A percentile compares a stretch with the other conserved stretches of the same genome.
Evolutionary conservation across 2,888 invertebrate species (phyloP).

Genomic region (Drosophila limbata): DNA sequence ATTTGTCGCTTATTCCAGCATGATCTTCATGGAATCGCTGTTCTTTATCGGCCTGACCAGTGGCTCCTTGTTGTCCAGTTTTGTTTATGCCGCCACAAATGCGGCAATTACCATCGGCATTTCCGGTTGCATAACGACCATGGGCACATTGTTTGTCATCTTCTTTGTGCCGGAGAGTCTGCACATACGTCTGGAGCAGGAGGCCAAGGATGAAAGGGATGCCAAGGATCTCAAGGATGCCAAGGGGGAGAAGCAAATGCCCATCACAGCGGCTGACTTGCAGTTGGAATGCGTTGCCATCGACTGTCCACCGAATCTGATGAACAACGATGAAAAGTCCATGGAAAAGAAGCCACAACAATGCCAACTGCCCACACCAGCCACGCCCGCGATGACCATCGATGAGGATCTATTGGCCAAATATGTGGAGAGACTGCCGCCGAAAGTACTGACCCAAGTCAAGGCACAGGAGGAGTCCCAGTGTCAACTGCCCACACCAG

Average conservation of each 20-base stretch:
- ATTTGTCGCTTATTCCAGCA: slow-evolving; percentile 84
- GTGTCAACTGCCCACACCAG: slow-evolving; percentile 58
- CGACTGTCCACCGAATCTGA: slow-evolving; percentile 50
- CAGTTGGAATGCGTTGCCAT: slow-evolving; percentile 53
- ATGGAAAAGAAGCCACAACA: slow-evolving; percentile 1
- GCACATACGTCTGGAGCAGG: slow-evolving; percentile 51
- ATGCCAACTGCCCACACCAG: slow-evolving; percentile 56
- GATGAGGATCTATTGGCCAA: slow-evolving; percentile 65
- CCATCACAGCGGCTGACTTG: slow-evolving; percentile 47
- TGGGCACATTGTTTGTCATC: slow-evolving; percentile 74
- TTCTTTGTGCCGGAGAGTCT: slow-evolving; percentile 83
- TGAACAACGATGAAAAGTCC: slow-evolving; percentile 25
- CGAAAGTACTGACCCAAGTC: slow-evolving; percentile 27
- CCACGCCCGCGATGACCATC: slow-evolving; percentile 44
- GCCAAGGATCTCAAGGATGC: slow-evolving; percentile 16
- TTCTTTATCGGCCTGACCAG: slow-evolving; percentile 88
- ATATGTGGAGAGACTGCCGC: slow-evolving; percentile 65
- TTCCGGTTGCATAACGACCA: slow-evolving; percentile 74
- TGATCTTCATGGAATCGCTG: slow-evolving; percentile 88
- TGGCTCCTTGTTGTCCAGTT: slow-evolving; percentile 88
- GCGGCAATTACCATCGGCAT: slow-evolving; percentile 78
- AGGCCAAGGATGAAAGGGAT: slow-evolving; percentile 22
- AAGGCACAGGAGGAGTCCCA: slow-evolving; percentile 12
- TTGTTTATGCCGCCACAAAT: slow-evolving; percentile 86
- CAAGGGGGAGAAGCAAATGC: slow-evolving; percentile 45